phyloP scores from a whole-genome alignment of 2,797 vertebrate genomes.

The Enoplosus armatus region DNA sequence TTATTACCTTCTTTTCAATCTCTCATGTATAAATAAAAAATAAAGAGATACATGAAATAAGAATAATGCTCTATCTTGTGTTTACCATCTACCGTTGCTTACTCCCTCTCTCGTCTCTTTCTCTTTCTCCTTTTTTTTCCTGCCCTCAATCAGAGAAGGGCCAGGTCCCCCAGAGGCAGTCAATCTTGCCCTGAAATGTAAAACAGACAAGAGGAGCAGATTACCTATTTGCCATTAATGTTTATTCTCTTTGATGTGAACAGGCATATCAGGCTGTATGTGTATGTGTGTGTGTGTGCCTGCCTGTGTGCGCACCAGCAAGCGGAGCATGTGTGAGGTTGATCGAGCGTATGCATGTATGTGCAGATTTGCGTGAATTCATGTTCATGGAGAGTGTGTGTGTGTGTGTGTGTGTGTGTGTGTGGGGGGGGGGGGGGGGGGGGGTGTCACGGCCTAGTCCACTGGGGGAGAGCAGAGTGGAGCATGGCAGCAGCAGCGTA shows the following conservation, averaged over 20 bases:
- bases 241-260: conserved; percentile 88
- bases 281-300: conserved; percentile 23
- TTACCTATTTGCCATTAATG: conserved; percentile 89
- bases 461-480: conserved; percentile 60
- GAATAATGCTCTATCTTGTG: conserved; percentile 79
- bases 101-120: conserved; percentile 51
- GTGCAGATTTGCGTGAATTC: conserved; percentile 55
- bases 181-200: conserved; percentile 84
- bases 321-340: conserved; percentile 52
- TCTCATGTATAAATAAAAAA: conserved; percentile 80
- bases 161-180: conserved; percentile 79
- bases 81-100: conserved; percentile 74
- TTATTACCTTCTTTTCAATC: conserved; percentile 82
- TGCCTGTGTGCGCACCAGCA: conserved; percentile 22
- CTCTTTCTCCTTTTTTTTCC: conserved; percentile 37
- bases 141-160: conserved; percentile 77
- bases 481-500: conserved; percentile 55
- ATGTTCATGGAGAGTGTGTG: too few species aligned
- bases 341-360: conserved; percentile 59
- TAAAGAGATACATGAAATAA: conserved; percentile 80
- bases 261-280: conserved; percentile 69
- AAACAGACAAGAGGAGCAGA: conserved; percentile 86
- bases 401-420: too few species aligned
- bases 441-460: conserved; percentile 50
- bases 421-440: not conserved